phyloP scores from a whole-genome alignment of 2,888 invertebrate species.

The Phortica okadai region DNA sequence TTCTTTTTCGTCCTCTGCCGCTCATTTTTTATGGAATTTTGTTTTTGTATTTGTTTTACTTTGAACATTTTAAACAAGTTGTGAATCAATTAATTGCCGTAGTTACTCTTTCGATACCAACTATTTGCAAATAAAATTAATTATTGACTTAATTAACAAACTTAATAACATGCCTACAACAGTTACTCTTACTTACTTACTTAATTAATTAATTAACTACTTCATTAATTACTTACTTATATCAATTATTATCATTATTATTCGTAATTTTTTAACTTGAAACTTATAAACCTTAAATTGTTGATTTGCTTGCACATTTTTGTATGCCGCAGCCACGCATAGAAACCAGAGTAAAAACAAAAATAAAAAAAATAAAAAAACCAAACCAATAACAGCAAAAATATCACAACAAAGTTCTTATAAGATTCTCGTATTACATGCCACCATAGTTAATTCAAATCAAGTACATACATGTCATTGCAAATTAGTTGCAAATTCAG shows the following conservation, averaged over 20 bases:
- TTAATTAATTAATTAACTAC: slow-evolving; percentile 50
- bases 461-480: neutral
- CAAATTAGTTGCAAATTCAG: neutral
- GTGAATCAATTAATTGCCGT: slow-evolving; percentile 17
- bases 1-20: neutral
- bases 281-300: slow-evolving; percentile 58
- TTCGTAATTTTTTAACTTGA: slow-evolving; percentile 51
- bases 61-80: neutral
- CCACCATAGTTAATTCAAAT: neutral
- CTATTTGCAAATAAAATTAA: neutral
- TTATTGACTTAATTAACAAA: slow-evolving; percentile 28
- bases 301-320: slow-evolving; percentile 77
- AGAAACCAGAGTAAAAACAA: slow-evolving; percentile 33
- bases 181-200: slow-evolving; percentile 36
- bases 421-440: neutral
- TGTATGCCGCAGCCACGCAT: slow-evolving; percentile 78
- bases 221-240: slow-evolving; percentile 49
- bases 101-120: slow-evolving; percentile 18
- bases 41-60: neutral
- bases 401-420: neutral
- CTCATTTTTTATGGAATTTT: neutral
- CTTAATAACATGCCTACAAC: neutral
- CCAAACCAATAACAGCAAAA: neutral
- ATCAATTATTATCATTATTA: slow-evolving; percentile 51
- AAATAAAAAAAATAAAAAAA: neutral